These are phyloP conservation scores for Chouioia cunea DNA, from an alignment of 2,888 invertebrate species.

Conservation along the genomic window DNA sequence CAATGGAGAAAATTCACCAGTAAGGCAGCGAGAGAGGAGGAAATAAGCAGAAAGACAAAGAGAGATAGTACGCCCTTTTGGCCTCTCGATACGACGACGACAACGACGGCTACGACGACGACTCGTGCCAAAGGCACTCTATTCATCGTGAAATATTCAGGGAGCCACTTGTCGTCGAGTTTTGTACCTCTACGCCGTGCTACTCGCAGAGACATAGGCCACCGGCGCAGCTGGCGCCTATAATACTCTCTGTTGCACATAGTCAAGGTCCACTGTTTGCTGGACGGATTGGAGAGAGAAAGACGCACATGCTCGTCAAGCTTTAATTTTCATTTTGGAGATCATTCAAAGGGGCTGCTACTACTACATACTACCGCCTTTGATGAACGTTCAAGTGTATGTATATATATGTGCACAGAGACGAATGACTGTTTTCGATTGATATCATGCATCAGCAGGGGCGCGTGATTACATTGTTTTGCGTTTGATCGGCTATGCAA, in stretches of 20 bases:
- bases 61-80: not conserved
- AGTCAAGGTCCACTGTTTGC: no score
- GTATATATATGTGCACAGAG: no score
- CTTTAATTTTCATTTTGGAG: constrained; percentile 32
- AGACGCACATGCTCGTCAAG: not conserved
- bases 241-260: no score
- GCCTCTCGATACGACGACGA: not conserved
- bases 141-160: constrained; percentile 48
- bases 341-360: constrained; percentile 13
- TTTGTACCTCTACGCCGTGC: not conserved
- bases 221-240: no score
- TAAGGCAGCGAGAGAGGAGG: constrained; percentile 4
- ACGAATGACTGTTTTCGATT: no score
- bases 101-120: constrained; percentile 24
- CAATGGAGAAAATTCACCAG: not conserved
- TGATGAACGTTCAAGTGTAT: no score
- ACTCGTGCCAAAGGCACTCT: constrained; percentile 36
- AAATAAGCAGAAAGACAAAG: constrained; percentile 23
- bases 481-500: no score
- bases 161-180: constrained; percentile 27
- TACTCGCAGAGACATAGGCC: not conserved
- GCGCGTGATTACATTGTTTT: no score
- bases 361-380: no score
- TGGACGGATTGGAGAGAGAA: no score
- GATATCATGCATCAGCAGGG: no score